Base-by-base conservation (phyloP, 1,140 invertebrate genomes). In the Harlomillsia oculata region DNA sequence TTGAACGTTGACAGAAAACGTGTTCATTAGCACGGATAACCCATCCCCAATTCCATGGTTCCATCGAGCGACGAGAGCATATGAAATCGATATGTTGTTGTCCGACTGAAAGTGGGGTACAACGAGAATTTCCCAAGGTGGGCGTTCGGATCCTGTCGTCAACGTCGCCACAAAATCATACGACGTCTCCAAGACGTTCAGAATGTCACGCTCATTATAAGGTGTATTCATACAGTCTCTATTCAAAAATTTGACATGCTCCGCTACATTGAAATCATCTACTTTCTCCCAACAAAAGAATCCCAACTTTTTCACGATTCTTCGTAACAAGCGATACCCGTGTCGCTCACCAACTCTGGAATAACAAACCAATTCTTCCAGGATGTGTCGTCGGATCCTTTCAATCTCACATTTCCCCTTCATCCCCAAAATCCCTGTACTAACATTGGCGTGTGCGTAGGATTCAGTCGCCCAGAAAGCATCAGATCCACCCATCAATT, bases 211-310 rank as follows among this genome's bases (percentile, higher is more conserved):
- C 21, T 48, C 45, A 48, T 34, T 4, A 21, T 28, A 21, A 2
- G 18, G 9, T 48, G 16, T 48, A 14, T 32, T 20, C n/a, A 16
- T 11, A 18, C 14, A n/a, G 28, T 32, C 45, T 9, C 13, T 20
- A 13, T 25, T 20, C 6, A 48, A 20, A 11, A 21, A 48, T 20
- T 48, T 48, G n/a, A 48, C n/a, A 13, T 32, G 28, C 9, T 48
- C 23, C 14, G n/a, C 6, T 21, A 14, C 13, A 4, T 48, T 32
- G 21, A 45, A 45, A 8, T 32, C 18, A 0, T 30, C 25, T 8
- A 48, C 6, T 21, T 20, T 28, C 23, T 48, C 45, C 45, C 45
- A 48, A 13, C 45, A 48, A 32, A 16, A 48, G 25, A 30, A 48
- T 18, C 45, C 45, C 8, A 48, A 32, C 28, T 48, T 48, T 20